Conservation (phyloP, 2,888 invertebrate genomes). For the Chrysolina americana region DNA sequence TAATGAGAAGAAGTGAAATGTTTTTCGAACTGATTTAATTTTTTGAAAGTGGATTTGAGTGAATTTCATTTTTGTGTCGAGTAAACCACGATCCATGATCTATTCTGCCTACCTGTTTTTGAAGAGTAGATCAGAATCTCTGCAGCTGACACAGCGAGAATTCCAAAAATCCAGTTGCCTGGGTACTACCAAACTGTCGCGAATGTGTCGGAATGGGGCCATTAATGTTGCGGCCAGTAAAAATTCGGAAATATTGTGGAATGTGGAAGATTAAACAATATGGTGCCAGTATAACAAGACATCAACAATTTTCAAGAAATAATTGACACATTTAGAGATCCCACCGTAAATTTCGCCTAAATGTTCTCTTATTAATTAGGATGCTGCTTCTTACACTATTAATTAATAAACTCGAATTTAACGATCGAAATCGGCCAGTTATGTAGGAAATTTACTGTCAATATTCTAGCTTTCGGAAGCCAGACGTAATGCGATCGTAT, state of each 20-base stretch:
- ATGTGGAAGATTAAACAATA: constrained; percentile 37
- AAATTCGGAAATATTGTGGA: constrained; percentile 31
- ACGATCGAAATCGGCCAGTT: constrained; percentile 5
- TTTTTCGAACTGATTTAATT: too few species aligned
- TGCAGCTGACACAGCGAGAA: neutral
- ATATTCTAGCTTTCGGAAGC: constrained; percentile 10
- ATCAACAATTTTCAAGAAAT: constrained; percentile 31
- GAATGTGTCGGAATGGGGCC: constrained; percentile 9
- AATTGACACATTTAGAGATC: constrained; percentile 35
- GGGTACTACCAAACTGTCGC: constrained; percentile 8
- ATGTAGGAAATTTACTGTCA: neutral
- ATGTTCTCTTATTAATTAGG: constrained; percentile 33
- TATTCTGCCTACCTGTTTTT: too few species aligned
- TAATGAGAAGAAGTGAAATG: too few species aligned
- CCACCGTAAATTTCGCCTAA: constrained; percentile 30
- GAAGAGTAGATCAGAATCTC: too few species aligned
- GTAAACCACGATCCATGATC: too few species aligned
- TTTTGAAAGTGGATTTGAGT: too few species aligned
- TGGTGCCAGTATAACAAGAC: constrained; percentile 33
- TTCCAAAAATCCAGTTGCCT: neutral
- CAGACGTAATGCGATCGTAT: neutral
- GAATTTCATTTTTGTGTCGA: too few species aligned
- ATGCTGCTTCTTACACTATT: constrained; percentile 34
- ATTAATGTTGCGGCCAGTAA: constrained; percentile 24
- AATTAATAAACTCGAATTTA: constrained; percentile 27